Conservation (phyloP, 1,140 invertebrate genomes). For the Lycorma delicatula region DNA sequence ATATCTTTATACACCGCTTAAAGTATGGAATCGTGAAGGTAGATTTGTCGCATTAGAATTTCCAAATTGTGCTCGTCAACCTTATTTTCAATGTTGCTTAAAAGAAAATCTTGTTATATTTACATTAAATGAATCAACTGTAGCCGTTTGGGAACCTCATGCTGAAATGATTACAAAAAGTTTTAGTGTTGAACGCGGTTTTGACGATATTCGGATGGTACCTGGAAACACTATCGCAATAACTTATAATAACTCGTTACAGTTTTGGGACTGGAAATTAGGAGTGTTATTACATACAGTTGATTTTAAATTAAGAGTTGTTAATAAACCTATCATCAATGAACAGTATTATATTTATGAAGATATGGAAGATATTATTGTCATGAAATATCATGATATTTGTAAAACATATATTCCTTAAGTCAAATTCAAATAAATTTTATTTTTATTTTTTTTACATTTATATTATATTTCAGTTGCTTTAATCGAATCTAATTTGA, state of each 20-base stretch:
- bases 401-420: too few relatives aligned
- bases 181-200: not conserved
- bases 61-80: not conserved
- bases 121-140: not conserved
- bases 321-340: not conserved
- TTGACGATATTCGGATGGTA: not conserved
- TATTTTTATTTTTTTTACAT: too few relatives aligned
- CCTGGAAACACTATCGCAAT: not conserved
- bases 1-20: not conserved
- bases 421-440: too few relatives aligned
- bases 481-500: too few relatives aligned
- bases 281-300: not conserved
- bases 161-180: not conserved
- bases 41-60: not conserved
- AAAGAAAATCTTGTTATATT: not conserved
- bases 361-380: not conserved
- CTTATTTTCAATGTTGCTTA: not conserved
- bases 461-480: too few relatives aligned
- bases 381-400: not conserved
- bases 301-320: not conserved
- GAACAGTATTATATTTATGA: conserved; percentile 1
- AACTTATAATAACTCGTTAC: not conserved
- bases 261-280: not conserved
- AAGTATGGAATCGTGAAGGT: not conserved
- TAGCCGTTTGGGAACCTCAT: not conserved